Percentiles rank a stretch among this genome's conserved stretches.
phyloP scores from a whole-genome alignment of 2,113 vertebrate species.

The Tautogolabrus adspersus region DNA sequence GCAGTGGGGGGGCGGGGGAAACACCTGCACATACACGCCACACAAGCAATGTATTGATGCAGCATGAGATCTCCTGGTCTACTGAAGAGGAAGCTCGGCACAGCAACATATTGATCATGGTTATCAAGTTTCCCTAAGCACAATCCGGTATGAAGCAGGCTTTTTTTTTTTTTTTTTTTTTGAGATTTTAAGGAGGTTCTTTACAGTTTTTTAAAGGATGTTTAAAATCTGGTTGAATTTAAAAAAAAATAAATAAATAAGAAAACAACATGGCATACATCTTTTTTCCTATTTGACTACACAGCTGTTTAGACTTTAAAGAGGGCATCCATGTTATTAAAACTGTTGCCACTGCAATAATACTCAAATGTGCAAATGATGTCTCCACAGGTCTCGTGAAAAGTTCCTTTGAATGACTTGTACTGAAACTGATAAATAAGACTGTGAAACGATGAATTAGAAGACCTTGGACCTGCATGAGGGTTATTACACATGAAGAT shows the following conservation, averaged over 20 bases:
- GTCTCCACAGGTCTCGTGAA: not conserved
- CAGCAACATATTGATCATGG: constrained; percentile 22
- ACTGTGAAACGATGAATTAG: too few relatives aligned
- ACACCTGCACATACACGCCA: not conserved
- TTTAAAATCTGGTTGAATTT: too few relatives aligned
- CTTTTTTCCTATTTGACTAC: too few relatives aligned
- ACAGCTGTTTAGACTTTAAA: too few relatives aligned
- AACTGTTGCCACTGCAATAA: too few relatives aligned
- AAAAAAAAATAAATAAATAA: too few relatives aligned
- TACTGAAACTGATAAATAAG: not conserved
- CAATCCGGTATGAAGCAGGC: too few relatives aligned
- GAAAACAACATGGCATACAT: too few relatives aligned
- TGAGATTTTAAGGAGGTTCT: not conserved
- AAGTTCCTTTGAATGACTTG: constrained; percentile 9
- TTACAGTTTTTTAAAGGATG: not conserved
- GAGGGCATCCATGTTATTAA: too few relatives aligned
- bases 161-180: too few relatives aligned
- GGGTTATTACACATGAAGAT: constrained; percentile 6
- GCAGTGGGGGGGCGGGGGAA: not conserved
- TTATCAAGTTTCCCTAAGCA: not conserved
- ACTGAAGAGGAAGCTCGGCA: constrained; percentile 7
- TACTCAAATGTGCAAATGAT: too few relatives aligned
- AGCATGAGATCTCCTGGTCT: constrained; percentile 2
- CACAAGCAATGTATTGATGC: not conserved
- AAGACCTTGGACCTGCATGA: not conserved